Percentiles rank a stretch among this genome's conserved stretches.
phyloP scores from a whole-genome alignment of 2,888 invertebrate genomes.

The Troides oblongomaculatus region DNA sequence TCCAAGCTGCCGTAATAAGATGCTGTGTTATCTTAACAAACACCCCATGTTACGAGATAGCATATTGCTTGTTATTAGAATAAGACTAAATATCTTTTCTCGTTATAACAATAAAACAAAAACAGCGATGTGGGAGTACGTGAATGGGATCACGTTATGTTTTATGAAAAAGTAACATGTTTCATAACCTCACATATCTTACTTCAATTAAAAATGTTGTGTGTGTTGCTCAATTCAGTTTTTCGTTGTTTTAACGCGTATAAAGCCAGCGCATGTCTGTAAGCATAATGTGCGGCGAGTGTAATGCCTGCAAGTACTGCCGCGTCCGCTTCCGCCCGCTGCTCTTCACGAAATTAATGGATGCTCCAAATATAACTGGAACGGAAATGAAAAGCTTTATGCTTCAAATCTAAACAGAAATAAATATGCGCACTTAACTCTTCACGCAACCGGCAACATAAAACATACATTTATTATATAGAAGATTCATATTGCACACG shows the following conservation, averaged over 20 bases:
- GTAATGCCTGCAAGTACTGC: conserved; percentile 24
- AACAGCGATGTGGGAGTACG: neutral
- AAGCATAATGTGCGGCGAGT: conserved; percentile 24
- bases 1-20: no score
- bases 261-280: conserved; percentile 25
- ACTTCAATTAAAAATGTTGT: conserved; percentile 2
- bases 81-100: no score
- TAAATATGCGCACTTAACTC: conserved; percentile 19
- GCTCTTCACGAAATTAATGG: conserved; percentile 59
- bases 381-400: conserved; percentile 35
- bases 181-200: conserved; percentile 15
- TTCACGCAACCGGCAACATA: conserved; percentile 7
- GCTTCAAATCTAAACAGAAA: conserved; percentile 21
- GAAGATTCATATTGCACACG: no score
- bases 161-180: conserved; percentile 5
- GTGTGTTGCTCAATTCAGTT: conserved; percentile 14
- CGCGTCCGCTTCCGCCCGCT: conserved; percentile 38
- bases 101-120: no score
- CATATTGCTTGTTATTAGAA: no score
- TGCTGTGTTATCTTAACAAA: no score
- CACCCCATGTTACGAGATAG: no score
- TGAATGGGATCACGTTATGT: neutral
- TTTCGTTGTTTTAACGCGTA: conserved; percentile 21
- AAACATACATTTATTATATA: neutral
- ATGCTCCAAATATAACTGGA: conserved; percentile 60